Conservation (phyloP, 2,888 invertebrate genomes). For the Orthosia gracilis region DNA sequence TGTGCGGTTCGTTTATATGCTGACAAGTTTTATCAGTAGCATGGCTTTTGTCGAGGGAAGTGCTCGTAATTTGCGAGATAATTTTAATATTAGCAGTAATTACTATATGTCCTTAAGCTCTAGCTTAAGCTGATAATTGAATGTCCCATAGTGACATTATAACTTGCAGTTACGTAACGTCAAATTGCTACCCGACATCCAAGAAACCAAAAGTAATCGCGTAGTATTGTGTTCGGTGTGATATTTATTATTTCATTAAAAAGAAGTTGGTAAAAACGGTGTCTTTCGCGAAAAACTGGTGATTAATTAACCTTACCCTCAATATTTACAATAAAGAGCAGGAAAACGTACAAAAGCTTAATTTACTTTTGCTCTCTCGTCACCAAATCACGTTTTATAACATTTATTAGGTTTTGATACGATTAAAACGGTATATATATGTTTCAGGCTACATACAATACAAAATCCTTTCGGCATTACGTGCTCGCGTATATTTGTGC, state of each 20-base stretch:
- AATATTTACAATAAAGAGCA: slow-evolving; percentile 23
- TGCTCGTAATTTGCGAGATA: slow-evolving; percentile 41
- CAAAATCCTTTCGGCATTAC: slow-evolving; percentile 34
- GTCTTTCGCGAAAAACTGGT: slow-evolving; percentile 5
- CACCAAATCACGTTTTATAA: slow-evolving; percentile 28
- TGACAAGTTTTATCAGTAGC: slow-evolving; percentile 75
- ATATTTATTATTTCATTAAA: too few relatives aligned
- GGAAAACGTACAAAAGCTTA: slow-evolving; percentile 25
- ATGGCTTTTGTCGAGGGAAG: slow-evolving; percentile 64
- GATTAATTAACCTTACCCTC: slow-evolving; percentile 41
- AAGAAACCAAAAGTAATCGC: slow-evolving; percentile 30
- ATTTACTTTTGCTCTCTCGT: slow-evolving; percentile 31
- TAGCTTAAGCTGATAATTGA: not conserved
- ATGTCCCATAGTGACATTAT: not conserved
- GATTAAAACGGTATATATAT: slow-evolving; percentile 20
- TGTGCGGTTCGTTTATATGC: slow-evolving; percentile 68
- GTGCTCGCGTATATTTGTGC: slow-evolving; percentile 27
- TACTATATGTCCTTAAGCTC: too few relatives aligned
- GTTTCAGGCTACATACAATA: not conserved
- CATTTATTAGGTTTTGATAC: slow-evolving; percentile 37
- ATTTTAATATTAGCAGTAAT: too few relatives aligned
- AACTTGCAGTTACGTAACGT: not conserved
- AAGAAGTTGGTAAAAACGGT: too few relatives aligned
- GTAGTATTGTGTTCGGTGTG: slow-evolving; percentile 23
- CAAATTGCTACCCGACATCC: not conserved